These are phyloP conservation scores for Ceraclea dissimilis DNA, from an alignment of 2,888 invertebrate genomes.

Conservation along the genomic window DNA sequence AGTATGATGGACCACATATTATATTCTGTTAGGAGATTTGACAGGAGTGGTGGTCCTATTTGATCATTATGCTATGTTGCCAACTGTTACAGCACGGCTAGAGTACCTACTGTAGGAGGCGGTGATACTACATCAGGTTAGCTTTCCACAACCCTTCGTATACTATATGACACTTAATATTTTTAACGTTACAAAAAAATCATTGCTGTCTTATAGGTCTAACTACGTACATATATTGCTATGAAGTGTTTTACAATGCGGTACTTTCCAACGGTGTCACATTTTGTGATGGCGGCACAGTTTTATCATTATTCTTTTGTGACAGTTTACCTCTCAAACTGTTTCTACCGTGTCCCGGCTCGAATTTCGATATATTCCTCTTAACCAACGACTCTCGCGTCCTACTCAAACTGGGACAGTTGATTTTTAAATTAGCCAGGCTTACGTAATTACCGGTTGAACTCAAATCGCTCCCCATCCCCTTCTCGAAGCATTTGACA, in stretches of 20 bases:
- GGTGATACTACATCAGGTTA: too few species aligned
- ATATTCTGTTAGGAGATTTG: too few species aligned
- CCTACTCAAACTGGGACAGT: conserved; percentile 28
- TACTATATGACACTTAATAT: too few species aligned
- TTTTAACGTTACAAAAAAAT: too few species aligned
- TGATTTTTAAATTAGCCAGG: conserved; percentile 43
- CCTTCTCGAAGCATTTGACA: conserved; percentile 12
- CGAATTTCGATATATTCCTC: conserved; percentile 25
- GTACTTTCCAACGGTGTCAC: conserved; percentile 19
- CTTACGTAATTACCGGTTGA: conserved; percentile 45
- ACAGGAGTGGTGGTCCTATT: too few species aligned
- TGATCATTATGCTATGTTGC: too few species aligned
- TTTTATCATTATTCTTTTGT: conserved; percentile 16
- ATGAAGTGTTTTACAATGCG: conserved; percentile 20
- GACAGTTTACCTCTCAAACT: conserved; percentile 12
- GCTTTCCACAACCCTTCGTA: too few species aligned
- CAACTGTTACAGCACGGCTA: too few species aligned
- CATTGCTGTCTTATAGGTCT: too few species aligned
- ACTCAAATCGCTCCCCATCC: conserved; percentile 29
- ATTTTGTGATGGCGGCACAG: conserved; percentile 4
- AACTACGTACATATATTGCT: too few species aligned
- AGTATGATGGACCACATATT: too few species aligned
- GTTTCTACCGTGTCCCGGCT: conserved; percentile 8
- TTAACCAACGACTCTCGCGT: conserved; percentile 24
- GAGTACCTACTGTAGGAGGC: too few species aligned